A percentile compares a stretch with the other conserved stretches of the same genome.
phyloP scores from a whole-genome alignment of 2,113 vertebrate species.

The Oryzias celebensis region DNA sequence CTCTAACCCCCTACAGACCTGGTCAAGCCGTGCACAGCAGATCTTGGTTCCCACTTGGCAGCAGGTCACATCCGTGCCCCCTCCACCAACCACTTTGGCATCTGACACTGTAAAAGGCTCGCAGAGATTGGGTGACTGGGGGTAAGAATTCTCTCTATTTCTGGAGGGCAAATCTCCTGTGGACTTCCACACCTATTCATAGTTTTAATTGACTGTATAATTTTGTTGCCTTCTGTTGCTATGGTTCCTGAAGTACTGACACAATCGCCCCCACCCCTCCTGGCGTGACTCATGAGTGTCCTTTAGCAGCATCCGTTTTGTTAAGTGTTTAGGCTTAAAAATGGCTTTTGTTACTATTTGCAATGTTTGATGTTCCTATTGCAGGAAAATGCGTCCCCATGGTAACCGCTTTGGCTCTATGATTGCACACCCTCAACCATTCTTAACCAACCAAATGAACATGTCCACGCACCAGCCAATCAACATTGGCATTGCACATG shows the following conservation, averaged over 20 bases:
- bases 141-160: slow-evolving; percentile 76
- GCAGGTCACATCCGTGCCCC: slow-evolving; percentile 86
- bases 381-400: slow-evolving; percentile 93
- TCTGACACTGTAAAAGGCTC: slow-evolving; percentile 91
- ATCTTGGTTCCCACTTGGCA: slow-evolving; percentile 95
- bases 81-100: slow-evolving; percentile 82
- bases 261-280: slow-evolving; percentile 44
- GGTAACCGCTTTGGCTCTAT: slow-evolving; percentile 92
- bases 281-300: slow-evolving; percentile 63
- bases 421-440: slow-evolving; percentile 91
- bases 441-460: slow-evolving; percentile 95
- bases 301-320: slow-evolving; percentile 44
- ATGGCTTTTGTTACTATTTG: slow-evolving; percentile 47
- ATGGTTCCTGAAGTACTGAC: slow-evolving; percentile 14
- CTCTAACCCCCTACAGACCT: slow-evolving; percentile 76
- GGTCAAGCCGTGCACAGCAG: slow-evolving; percentile 91
- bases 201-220: not conserved
- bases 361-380: slow-evolving; percentile 50
- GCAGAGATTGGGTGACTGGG: slow-evolving; percentile 95
- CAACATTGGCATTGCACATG: slow-evolving; percentile 96
- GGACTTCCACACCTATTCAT: not conserved
- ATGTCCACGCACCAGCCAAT: slow-evolving; percentile 95
- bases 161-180: not conserved
- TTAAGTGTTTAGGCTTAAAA: slow-evolving; percentile 31
- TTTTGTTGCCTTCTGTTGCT: slow-evolving; percentile 20